phyloP scores from a whole-genome alignment of 2,888 invertebrate genomes.

The Bellardia bayeri region DNA sequence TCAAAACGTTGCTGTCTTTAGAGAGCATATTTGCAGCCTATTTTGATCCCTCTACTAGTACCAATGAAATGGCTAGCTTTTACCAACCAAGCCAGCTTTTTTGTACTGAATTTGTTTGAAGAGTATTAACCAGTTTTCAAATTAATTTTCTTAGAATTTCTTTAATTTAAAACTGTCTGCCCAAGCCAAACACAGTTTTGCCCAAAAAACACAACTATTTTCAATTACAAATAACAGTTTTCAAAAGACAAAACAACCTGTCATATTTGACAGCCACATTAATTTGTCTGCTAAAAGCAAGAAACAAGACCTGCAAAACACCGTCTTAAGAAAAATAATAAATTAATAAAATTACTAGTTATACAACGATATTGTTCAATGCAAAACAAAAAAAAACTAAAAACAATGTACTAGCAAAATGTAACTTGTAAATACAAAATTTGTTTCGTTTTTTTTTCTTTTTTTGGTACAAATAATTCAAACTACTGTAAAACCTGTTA shows the following conservation, averaged over 20 bases:
- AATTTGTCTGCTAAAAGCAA: slow-evolving; percentile 64
- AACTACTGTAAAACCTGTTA: slow-evolving; percentile 61
- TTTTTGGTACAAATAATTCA: slow-evolving; percentile 13
- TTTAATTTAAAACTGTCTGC: no score
- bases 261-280: slow-evolving; percentile 54
- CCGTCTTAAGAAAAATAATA: slow-evolving; percentile 47
- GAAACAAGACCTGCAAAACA: slow-evolving; percentile 6
- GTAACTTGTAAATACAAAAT: slow-evolving; percentile 55
- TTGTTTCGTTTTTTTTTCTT: slow-evolving; percentile 10
- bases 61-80: no score
- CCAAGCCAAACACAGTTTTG: no score
- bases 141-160: no score
- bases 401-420: slow-evolving; percentile 42
- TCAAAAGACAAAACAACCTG: slow-evolving; percentile 63
- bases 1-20: no score
- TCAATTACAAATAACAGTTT: slow-evolving; percentile 35
- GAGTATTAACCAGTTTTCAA: no score
- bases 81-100: no score
- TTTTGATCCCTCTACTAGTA: no score
- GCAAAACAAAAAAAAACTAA: slow-evolving; percentile 29
- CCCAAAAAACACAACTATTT: neutral
- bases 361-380: slow-evolving; percentile 40
- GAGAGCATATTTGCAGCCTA: no score
- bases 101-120: no score
- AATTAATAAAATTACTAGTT: slow-evolving; percentile 66